Percentiles rank a stretch among this genome's conserved stretches.
phyloP scores from a whole-genome alignment of 2,113 vertebrate species.

The Chlorodrepanis virens region DNA sequence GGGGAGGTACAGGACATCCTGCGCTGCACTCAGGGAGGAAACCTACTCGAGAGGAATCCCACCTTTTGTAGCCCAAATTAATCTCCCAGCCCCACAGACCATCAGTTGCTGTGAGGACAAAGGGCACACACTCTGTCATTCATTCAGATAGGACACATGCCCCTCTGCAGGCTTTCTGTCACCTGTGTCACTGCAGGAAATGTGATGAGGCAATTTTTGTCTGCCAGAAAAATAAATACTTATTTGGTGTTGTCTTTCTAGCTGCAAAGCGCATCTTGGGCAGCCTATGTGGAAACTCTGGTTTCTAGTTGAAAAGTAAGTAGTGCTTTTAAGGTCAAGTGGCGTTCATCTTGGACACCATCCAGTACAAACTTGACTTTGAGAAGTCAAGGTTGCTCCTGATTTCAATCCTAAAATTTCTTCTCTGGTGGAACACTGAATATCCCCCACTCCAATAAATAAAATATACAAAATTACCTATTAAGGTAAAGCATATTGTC shows the following conservation, averaged over 20 bases:
- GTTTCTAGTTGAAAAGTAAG: conserved; percentile 20
- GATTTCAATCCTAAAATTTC: neutral
- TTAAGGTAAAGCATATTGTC: conserved; percentile 56
- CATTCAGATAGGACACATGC: neutral
- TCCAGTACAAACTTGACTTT: neutral
- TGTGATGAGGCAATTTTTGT: neutral
- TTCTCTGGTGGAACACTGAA: neutral
- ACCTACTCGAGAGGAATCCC: neutral
- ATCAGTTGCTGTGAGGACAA: too few species aligned
- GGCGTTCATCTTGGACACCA: conserved; percentile 2
- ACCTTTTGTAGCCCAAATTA: fast-evolving
- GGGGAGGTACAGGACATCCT: neutral
- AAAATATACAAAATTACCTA: conserved; percentile 42
- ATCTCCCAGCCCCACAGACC: neutral
- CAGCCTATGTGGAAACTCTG: neutral
- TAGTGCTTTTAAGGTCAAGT: conserved; percentile 17
- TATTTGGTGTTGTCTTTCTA: neutral
- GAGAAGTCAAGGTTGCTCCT: neutral
- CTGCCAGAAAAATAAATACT: neutral
- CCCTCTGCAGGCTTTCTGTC: neutral
- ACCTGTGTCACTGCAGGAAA: neutral
- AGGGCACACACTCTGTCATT: fast-evolving
- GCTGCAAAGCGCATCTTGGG: neutral
- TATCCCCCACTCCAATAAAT: neutral
- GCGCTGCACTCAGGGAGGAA: neutral